Evolutionary conservation across 2,113 vertebrate species (phyloP).

Genomic region (Procavia capensis): DNA sequence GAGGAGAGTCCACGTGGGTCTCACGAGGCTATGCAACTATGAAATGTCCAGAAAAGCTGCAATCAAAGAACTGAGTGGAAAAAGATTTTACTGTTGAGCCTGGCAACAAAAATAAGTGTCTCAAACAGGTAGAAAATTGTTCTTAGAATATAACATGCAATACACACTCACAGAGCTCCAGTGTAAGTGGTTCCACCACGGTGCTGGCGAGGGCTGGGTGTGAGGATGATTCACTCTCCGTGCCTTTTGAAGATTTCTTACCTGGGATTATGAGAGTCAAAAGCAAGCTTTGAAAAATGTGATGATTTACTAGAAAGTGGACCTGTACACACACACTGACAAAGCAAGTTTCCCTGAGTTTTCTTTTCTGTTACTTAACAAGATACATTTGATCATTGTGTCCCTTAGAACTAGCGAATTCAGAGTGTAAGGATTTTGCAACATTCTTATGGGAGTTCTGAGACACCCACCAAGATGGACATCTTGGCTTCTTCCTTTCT

Average conservation of each 20-base stretch:
- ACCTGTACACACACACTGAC: background rate
- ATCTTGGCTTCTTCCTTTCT: background rate
- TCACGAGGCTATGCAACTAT: background rate
- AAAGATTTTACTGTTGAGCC: background rate
- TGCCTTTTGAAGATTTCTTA: background rate
- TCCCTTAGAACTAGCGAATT: background rate
- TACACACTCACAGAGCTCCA: background rate
- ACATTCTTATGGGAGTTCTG: background rate
- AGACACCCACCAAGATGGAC: background rate
- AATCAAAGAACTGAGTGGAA: background rate
- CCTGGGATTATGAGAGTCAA: background rate
- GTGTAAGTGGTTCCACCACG: background rate
- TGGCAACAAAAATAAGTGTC: background rate
- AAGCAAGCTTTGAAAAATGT: background rate
- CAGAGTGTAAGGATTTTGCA: background rate
- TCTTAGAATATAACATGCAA: slow-evolving; percentile 20
- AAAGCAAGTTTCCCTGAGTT: background rate
- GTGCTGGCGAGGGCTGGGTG: background rate
- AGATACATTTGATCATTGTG: background rate
- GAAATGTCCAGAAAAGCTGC: slow-evolving; percentile 8
- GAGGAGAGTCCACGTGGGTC: background rate
- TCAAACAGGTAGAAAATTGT: background rate
- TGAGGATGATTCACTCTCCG: background rate
- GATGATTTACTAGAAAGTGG: background rate
- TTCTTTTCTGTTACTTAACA: background rate